A percentile compares a stretch with the other conserved stretches of the same genome.
These are phyloP conservation scores for Dyspetes luteomarginatus DNA, from an alignment of 2,888 invertebrate species.

Conservation along the genomic window DNA sequence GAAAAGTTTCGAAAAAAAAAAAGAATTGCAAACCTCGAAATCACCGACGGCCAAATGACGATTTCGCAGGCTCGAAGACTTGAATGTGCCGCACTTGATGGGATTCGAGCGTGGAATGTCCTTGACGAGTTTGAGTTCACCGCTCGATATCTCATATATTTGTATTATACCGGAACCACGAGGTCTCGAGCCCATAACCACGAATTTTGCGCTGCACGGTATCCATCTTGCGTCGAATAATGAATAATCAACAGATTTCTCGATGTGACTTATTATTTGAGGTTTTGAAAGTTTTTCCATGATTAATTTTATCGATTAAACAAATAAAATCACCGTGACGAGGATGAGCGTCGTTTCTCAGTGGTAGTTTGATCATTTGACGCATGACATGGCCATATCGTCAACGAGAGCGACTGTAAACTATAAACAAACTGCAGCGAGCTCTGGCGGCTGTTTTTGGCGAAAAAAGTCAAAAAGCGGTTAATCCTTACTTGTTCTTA, in stretches of 20 bases:
- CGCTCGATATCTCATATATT: constrained; percentile 90
- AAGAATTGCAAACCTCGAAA: constrained; percentile 85
- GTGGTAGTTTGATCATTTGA: background rate
- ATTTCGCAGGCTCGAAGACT: constrained; percentile 92
- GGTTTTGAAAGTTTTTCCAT: constrained; percentile 90
- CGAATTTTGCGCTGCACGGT: constrained; percentile 96
- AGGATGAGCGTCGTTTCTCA: background rate
- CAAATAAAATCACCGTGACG: background rate
- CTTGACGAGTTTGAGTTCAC: constrained; percentile 88
- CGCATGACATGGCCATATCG: background rate
- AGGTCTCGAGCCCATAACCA: constrained; percentile 93
- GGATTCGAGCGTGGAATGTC: constrained; percentile 92
- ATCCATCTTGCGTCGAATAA: constrained; percentile 98
- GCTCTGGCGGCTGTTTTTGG: constrained; percentile 11
- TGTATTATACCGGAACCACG: constrained; percentile 94
- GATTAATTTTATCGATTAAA: constrained; percentile 10
- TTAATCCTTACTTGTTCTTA: no score
- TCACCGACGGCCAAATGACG: constrained; percentile 95
- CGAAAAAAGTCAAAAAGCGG: constrained; percentile 15
- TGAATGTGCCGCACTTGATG: constrained; percentile 97
- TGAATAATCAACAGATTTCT: constrained; percentile 92
- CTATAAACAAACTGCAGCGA: constrained; percentile 57
- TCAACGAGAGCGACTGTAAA: background rate
- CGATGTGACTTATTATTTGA: constrained; percentile 94
- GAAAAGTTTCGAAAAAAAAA: no score